Conservation (phyloP, 92 coral and sea anemone genomes). For the Micromussa lordhowensis region DNA sequence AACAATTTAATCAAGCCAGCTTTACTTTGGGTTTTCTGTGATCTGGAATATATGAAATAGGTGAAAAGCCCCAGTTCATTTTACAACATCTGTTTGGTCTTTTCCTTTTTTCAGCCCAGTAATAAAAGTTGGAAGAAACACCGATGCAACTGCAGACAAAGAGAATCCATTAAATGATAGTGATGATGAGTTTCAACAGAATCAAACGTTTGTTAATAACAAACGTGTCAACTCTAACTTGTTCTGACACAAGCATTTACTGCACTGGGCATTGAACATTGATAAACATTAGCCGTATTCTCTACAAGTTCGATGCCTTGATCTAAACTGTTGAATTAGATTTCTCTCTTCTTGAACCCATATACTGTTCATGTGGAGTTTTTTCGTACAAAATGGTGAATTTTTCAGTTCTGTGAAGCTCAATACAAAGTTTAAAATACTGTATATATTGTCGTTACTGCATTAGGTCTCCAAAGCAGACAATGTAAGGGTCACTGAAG, state of each 20-base stretch:
- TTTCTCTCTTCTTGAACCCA: background rate
- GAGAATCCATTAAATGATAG: conserved; percentile 23
- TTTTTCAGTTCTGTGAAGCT: background rate
- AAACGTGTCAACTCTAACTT: conserved; percentile 8
- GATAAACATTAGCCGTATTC: background rate
- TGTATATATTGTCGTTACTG: background rate
- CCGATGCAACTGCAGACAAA: background rate
- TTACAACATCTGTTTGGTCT: background rate
- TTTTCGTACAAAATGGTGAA: background rate
- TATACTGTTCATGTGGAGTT: background rate
- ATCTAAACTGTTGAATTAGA: background rate
- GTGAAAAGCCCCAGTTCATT: background rate
- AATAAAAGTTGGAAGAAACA: conserved; percentile 29
- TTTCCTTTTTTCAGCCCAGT: conserved; percentile 23
- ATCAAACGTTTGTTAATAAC: background rate
- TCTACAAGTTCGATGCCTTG: background rate
- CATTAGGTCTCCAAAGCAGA: background rate
- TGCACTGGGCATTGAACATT: background rate
- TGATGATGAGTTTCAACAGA: conserved; percentile 28
- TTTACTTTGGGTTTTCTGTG: background rate
- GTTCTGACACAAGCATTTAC: background rate
- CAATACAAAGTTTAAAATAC: background rate
- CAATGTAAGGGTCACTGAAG: background rate
- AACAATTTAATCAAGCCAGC: background rate
- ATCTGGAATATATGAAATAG: background rate